Evolutionary conservation across 2,888 invertebrate genomes (phyloP), one percentile per base, ranked within the genome.

Genomic region (Parochlus steinenii): DNA sequence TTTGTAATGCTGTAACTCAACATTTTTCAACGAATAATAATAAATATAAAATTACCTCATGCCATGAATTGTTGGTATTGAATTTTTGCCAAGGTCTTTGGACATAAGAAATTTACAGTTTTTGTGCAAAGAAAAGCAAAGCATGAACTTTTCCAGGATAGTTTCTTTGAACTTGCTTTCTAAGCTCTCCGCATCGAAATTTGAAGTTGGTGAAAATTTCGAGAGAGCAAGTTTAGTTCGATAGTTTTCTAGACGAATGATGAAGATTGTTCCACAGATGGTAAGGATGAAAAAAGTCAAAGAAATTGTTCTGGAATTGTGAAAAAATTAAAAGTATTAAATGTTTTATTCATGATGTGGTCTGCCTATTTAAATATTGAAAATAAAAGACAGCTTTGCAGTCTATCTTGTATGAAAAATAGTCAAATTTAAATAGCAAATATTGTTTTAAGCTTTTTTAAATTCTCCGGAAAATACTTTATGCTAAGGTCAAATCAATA

Each of bases 21-120:
- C n/a, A n/a, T 33, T 33, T 11, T 31, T 33, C 12, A 17, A 24
- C 14, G 16, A 24, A 10, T 10, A n/a, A 12, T 19, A 6, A 15
- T 16, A 11, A 32, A 32, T 32, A 23, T 32, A 23, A 32, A 19
- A 48, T 43, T 66, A 64, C 42, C 64, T 39, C 15, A 44, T 33
- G 7, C 44, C 44, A 40, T 44, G 42, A 15, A 44, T 40, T 7
- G 40, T 38, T 19, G 40, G 41, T 20, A 44, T 40, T 7, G 43
- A 44, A 22, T 42, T 40, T 6, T 23, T 39, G 6, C 40, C 40
- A n/a, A 44, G 30, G 7, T 34, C 31, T 7, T 31, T 20, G 4
- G 42, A 38, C 25, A 38, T 33, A 12, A 45, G 42, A 16, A 40
- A 38, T 28, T 39, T 33, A 6, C 34, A 33, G 32, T 45, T 45